Conservation (phyloP, 2,797 vertebrate species). For the Lagodon rhomboides region DNA sequence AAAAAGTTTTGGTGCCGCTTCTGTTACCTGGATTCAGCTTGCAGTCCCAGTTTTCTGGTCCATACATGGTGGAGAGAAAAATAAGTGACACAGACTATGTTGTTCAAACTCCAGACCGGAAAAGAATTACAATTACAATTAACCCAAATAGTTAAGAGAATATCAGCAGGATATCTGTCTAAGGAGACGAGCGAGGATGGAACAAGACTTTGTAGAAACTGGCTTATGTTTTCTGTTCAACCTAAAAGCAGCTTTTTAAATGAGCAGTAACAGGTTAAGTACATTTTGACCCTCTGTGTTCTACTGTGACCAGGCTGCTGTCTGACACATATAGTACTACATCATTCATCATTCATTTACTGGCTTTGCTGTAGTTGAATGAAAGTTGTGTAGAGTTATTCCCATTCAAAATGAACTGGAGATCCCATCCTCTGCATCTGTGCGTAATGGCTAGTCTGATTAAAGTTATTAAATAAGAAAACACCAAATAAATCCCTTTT, state of each 20-base stretch:
- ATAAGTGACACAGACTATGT: too few relatives aligned
- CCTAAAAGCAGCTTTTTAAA: neutral
- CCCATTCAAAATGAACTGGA: neutral
- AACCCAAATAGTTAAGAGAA: too few relatives aligned
- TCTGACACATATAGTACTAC: neutral
- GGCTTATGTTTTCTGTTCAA: neutral
- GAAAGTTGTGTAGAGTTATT: neutral
- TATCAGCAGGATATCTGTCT: too few relatives aligned
- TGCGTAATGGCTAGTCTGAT: neutral
- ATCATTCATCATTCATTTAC: neutral
- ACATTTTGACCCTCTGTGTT: neutral
- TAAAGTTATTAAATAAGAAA: neutral
- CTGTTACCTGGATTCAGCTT: too few relatives aligned
- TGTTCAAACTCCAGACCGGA: too few relatives aligned
- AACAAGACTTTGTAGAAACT: neutral
- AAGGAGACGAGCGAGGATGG: neutral
- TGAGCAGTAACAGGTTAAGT: neutral
- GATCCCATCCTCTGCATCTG: neutral
- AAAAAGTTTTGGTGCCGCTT: too few relatives aligned
- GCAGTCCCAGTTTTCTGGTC: too few relatives aligned
- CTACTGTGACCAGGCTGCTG: neutral
- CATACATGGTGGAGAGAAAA: too few relatives aligned
- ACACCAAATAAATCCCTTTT: neutral
- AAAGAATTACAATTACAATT: too few relatives aligned
- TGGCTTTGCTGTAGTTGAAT: neutral